Percentiles rank a stretch among this genome's conserved stretches.
Conservation (phyloP, 1,140 invertebrate genomes). For the Schlechtendalia chinensis region DNA sequence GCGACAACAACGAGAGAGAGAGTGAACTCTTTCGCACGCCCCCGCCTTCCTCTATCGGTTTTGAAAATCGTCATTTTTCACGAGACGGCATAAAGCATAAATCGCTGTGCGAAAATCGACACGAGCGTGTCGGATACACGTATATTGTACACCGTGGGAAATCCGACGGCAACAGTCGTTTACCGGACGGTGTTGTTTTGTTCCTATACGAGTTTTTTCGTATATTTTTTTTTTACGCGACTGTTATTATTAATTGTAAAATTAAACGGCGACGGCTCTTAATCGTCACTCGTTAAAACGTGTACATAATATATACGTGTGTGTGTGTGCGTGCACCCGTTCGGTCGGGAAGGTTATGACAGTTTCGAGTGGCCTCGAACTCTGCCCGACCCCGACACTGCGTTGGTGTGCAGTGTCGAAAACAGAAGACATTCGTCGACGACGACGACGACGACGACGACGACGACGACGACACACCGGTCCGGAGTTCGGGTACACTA, state of each 20-base stretch:
- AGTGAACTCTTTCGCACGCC: no score
- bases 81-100: no score
- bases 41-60: no score
- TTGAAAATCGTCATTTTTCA: no score
- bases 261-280: background rate
- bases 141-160: no score
- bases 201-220: background rate
- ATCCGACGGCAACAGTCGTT: no score
- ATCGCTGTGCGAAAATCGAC: no score
- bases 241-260: background rate
- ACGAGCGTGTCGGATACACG: no score
- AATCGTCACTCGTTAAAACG: slow-evolving; percentile 23
- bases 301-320: no score
- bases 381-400: background rate
- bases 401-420: slow-evolving; percentile 9
- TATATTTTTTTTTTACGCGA: background rate
- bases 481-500: background rate
- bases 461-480: background rate
- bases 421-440: slow-evolving; percentile 42
- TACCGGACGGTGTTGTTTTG: no score
- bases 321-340: background rate
- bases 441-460: background rate
- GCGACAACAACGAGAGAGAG: no score
- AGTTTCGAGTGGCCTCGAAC: slow-evolving; percentile 37
- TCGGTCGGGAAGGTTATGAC: slow-evolving; percentile 34